phyloP scores from a whole-genome alignment of 2,797 vertebrate genomes.

The Delichon dasypus region DNA sequence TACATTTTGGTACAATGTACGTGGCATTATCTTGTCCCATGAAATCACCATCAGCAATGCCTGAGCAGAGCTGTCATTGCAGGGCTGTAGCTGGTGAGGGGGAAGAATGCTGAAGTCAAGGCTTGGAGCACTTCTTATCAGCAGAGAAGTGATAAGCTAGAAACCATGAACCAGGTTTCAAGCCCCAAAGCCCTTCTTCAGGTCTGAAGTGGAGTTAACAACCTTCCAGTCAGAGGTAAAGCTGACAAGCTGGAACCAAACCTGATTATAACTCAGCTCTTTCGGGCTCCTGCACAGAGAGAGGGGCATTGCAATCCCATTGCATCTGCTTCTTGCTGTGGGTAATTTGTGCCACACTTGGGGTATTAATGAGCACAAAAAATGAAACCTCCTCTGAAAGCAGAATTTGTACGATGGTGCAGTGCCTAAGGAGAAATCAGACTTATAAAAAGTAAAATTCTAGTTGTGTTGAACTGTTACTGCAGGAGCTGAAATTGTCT shows the following conservation, averaged over 20 bases:
- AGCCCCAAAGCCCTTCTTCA: background rate
- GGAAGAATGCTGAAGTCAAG: background rate
- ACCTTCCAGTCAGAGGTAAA: background rate
- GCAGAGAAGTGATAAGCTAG: background rate
- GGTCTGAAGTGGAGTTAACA: background rate
- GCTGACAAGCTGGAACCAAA: conserved; percentile 16
- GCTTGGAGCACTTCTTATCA: background rate
- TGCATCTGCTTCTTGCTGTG: background rate
- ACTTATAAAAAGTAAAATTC: background rate
- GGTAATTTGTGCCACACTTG: background rate
- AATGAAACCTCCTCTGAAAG: background rate
- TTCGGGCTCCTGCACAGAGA: background rate
- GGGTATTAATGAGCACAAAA: background rate
- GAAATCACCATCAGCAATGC: background rate
- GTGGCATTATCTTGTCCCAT: background rate
- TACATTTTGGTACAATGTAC: background rate
- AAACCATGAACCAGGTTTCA: background rate
- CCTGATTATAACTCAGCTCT: background rate
- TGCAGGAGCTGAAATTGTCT: background rate
- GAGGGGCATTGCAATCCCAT: background rate
- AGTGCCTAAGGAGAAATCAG: background rate
- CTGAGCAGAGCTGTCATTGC: background rate
- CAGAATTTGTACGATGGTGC: background rate
- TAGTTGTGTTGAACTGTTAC: background rate
- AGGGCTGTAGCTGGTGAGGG: background rate